phyloP scores from a whole-genome alignment of 2,888 invertebrate species.

The Xiphydria camelus region DNA sequence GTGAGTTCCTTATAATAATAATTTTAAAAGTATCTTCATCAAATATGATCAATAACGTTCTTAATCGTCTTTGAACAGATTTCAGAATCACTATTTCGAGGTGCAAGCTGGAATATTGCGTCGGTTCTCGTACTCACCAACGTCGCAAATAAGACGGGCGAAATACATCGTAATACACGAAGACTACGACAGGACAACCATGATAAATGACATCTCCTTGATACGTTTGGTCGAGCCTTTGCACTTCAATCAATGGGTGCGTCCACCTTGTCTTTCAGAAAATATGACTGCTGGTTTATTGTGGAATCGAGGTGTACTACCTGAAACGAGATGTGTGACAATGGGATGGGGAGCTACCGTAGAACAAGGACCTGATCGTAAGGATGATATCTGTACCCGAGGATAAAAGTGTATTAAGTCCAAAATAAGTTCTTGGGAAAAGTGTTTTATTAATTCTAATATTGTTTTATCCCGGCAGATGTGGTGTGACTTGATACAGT shows the following conservation, averaged over 20 bases:
- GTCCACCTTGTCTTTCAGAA: constrained; percentile 76
- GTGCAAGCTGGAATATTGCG: constrained; percentile 78
- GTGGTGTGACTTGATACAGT: no score
- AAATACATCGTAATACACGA: constrained; percentile 70
- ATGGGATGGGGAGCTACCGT: constrained; percentile 84
- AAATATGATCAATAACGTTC: no score
- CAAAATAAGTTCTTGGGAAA: no score
- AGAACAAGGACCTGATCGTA: constrained; percentile 80
- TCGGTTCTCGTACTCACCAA: constrained; percentile 77
- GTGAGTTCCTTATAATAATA: no score
- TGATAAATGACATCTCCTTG: constrained; percentile 78
- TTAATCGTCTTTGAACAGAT: no score
- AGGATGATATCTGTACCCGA: no score
- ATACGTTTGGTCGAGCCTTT: constrained; percentile 68
- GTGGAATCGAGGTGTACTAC: constrained; percentile 68
- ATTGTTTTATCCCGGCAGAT: no score
- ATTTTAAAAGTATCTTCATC: no score
- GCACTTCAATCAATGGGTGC: constrained; percentile 77
- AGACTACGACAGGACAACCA: constrained; percentile 65
- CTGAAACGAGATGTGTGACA: constrained; percentile 72
- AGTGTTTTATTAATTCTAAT: no score
- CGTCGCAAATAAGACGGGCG: constrained; percentile 71
- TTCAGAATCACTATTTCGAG: constrained; percentile 73
- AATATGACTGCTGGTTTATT: constrained; percentile 62
- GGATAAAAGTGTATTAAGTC: no score